Conservation (phyloP, 2,888 invertebrate species). For the Polydrusus tereticollis region DNA sequence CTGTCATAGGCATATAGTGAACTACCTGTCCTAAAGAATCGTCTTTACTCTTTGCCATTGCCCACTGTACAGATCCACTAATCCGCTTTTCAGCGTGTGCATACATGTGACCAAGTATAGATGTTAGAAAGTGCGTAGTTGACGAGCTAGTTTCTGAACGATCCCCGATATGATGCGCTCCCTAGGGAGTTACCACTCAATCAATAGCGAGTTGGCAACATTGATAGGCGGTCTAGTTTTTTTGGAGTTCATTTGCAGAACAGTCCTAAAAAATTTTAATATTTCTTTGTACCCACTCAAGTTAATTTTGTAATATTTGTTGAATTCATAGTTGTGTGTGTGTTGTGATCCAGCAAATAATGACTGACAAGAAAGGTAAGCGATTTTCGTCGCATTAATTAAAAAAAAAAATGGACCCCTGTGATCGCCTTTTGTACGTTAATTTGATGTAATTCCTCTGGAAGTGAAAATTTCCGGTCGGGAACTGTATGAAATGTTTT, state of each 20-base stretch:
- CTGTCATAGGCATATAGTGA: too few relatives aligned
- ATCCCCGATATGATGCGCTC: not conserved
- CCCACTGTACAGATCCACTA: not conserved
- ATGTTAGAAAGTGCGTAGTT: not conserved
- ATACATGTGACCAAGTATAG: too few relatives aligned
- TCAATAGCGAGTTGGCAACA: constrained; percentile 37
- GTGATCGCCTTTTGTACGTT: constrained; percentile 23
- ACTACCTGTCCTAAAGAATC: too few relatives aligned
- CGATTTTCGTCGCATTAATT: constrained; percentile 1
- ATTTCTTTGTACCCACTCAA: constrained; percentile 26
- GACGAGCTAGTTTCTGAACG: not conserved
- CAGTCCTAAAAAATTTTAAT: constrained; percentile 35
- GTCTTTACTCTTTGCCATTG: not conserved
- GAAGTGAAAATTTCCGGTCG: constrained; percentile 42
- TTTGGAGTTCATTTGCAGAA: constrained; percentile 35
- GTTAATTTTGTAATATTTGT: constrained; percentile 22
- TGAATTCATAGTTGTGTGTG: constrained; percentile 27
- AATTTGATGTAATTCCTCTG: constrained; percentile 44
- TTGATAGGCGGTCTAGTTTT: constrained; percentile 40
- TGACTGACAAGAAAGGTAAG: constrained; percentile 63
- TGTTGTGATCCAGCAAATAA: constrained; percentile 46
- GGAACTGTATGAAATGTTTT: constrained; percentile 30
- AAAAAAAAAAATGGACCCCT: constrained; percentile 25
- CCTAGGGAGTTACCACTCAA: constrained; percentile 6
- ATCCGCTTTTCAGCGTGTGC: not conserved